Evolutionary conservation across 2,113 vertebrate genomes (phyloP), one percentile per base, ranked within the genome.

Genomic region (Aramus guarauna): DNA sequence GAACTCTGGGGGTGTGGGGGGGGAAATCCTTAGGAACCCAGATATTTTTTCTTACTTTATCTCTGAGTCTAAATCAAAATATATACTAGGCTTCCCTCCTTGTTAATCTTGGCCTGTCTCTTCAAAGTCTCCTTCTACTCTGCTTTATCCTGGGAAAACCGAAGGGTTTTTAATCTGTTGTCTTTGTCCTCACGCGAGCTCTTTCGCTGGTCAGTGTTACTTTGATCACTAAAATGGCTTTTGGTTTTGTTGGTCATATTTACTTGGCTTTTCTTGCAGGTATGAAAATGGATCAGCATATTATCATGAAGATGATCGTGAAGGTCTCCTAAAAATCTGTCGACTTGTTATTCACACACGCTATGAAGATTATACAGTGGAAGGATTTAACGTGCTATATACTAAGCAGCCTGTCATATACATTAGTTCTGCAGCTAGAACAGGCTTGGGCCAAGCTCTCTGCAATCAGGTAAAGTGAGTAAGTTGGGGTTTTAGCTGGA

Each of bases 221-320:
- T 84, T 55, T 53, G n/a, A 27, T 72, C 45, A 55, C 39, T 47
- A 20, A 86, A 48, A 17, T 72, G 18, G 27, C 9, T 73, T 0
- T 36, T 78, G 53, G 32, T 53, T 79, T 77, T 68, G 47, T 50
- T 82, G 20, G 18, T 94, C 8, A 2, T 36, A 18, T 59, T 92
- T 74, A 36, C 45, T 67, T 6, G 9, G 9, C 53, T 75, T 97
- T 73, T 94, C 56, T 94, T 96, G 92, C 97, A 99, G 99, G 93
- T 99, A 99, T 97, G 99, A 99, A 94, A 99, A 99, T n/a, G 99
- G 99, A 26, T 99, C 99, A 5, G 99, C 99, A 4, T 99, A 99
- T 97, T 99, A 99, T 89, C 99, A 99, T 4, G 99, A 99, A 91
- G 99, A 99, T 60, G 99, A 99, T 96, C 98, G 99, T 39, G 99